These are phyloP conservation scores for Catharus bicknelli DNA, from an alignment of 2,113 vertebrate genomes.

Conservation along the genomic window DNA sequence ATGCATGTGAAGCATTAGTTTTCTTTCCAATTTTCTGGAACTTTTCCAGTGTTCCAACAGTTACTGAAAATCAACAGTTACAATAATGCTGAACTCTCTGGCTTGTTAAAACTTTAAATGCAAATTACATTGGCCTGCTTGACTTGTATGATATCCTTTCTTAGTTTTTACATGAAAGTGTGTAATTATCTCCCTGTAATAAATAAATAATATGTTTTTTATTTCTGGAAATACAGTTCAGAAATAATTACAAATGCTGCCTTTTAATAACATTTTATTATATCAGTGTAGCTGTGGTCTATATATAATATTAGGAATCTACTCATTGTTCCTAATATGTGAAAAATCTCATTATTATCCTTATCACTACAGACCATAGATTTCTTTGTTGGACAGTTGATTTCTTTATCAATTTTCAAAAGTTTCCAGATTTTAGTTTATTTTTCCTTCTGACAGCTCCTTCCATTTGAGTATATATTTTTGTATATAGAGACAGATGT, in stretches of 20 bases:
- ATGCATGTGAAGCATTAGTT: not conserved
- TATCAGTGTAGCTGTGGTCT: not conserved
- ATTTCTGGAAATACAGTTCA: not conserved
- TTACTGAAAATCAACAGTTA: not conserved
- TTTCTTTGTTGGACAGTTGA: not conserved
- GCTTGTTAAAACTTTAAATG: not conserved
- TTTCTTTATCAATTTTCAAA: not conserved
- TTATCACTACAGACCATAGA: fast-evolving
- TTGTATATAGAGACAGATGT: not conserved
- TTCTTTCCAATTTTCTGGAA: not conserved
- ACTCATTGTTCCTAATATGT: not conserved
- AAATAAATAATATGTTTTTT: not conserved
- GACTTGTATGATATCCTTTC: not conserved
- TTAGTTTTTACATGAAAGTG: not conserved
- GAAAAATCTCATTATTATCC: not conserved
- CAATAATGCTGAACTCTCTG: not conserved
- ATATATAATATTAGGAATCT: not conserved
- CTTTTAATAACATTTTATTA: not conserved
- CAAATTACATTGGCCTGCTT: not conserved
- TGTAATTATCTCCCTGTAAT: not conserved
- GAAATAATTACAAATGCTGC: not conserved
- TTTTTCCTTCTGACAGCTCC: not conserved
- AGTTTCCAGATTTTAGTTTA: not conserved
- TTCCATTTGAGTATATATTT: not conserved
- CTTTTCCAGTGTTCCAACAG: not conserved